Evolutionary conservation across 2,888 invertebrate genomes (phyloP).

Genomic region (Monochamus alternatus): DNA sequence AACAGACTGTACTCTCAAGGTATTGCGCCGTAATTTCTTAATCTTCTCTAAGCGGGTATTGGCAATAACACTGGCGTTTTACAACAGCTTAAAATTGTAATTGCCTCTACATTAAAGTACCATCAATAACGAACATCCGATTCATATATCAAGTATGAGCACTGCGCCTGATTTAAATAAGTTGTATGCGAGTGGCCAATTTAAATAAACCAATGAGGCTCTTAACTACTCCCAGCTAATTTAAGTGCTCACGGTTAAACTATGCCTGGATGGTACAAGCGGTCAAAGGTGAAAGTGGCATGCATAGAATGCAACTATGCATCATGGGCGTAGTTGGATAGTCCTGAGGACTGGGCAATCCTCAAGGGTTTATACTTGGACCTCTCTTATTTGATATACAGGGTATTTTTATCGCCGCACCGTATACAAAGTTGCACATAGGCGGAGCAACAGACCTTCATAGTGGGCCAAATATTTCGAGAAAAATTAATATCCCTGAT

Average conservation of each 20-base stretch:
- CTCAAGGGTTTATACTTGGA: too few species aligned
- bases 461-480: too few species aligned
- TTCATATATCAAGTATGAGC: slow-evolving; percentile 6
- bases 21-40: too few species aligned
- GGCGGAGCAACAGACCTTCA: too few species aligned
- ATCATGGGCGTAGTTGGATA: slow-evolving; percentile 19
- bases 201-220: slow-evolving; percentile 26
- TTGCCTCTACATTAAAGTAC: not conserved
- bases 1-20: too few species aligned
- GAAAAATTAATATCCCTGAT: too few species aligned
- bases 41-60: too few species aligned
- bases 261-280: slow-evolving; percentile 15
- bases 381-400: too few species aligned
- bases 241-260: slow-evolving; percentile 14
- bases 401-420: too few species aligned
- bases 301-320: slow-evolving; percentile 33
- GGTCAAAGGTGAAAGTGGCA: slow-evolving; percentile 38
- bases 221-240: slow-evolving; percentile 22
- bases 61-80: too few species aligned
- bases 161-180: slow-evolving; percentile 26
- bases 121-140: not conserved
- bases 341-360: not conserved
- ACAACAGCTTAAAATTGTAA: too few species aligned
- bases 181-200: slow-evolving; percentile 29
- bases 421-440: too few species aligned